Base-by-base conservation (phyloP, 2,113 vertebrate species). In the Nothobranchius furzeri region DNA sequence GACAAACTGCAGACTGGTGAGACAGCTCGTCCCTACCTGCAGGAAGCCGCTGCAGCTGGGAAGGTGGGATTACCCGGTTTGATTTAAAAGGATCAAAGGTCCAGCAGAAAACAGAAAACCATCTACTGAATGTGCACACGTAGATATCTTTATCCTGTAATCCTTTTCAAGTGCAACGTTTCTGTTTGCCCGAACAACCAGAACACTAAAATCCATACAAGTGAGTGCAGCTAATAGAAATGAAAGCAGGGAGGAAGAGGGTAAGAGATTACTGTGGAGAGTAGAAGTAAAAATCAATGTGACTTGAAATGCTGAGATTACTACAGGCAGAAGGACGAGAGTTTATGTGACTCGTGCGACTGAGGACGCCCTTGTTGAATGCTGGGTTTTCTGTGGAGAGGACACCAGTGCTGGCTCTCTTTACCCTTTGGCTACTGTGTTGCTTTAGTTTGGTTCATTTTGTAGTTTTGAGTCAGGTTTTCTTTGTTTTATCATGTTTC, bases 51-150 rank as follows among this genome's bases (percentile, higher is more conserved):
- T 12, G 67, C 68, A 66, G 76, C 78, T 75, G 67, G 72, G 76
- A 84, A 81, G 85, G 78, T 83, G 52, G 89, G 89, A 91, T 90
- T 92, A 90, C 82, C 76, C 73, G 68, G 81, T 73, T 70, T 86
- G 85, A 87, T 87, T 92, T 90, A 84, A 87, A 88, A 75, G 87
- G 90, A 92, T 92, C 91, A 91, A 82, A 80, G 79, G 60, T 83
- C 79, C 81, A 47, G 75, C 61, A 83, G 74, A 80, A 86, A 82
- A 79, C 81, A 70, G 75, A 85, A 73, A 80, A 84, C 85, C 77
- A 76, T 78, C 82, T 65, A 66, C 54, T 69, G 55, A 75, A 7
- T 40, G 37, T 40, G 37, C 6, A 40, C 37, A 40, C n/a, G 46
- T 11, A 30, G 53, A 64, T 73, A 78, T 77, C 68, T 70, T 64